Base-by-base conservation (phyloP, 2,888 invertebrate genomes). In the Eutolmus rufibarbis region DNA sequence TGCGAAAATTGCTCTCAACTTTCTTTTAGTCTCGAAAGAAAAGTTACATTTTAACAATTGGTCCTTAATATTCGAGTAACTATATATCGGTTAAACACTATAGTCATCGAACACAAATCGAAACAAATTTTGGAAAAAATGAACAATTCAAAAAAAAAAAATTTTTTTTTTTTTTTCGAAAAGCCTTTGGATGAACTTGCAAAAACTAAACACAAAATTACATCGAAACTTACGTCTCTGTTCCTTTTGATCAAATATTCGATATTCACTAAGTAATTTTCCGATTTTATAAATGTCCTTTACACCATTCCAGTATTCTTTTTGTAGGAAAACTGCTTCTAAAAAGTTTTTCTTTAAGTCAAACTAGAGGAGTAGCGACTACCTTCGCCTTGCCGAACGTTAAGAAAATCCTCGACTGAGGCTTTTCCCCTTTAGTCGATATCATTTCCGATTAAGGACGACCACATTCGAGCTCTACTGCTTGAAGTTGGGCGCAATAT, bases 221-320 rank as follows among this genome's bases (percentile, higher is more conserved):
- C 66, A 84, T 84, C 84, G 74, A 66, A 84, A 84, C 84, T 84
- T 84, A 84, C 84, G 84, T 84, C 84, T 84, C 57, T 84, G 34
- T 37, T 19, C 84, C 84, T 84, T 84, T 37, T 37, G 40, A 57
- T 14, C 66, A 40, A 66, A 84, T 43, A 66, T 46, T 66, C 51
- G n/a, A 56, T 19, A 66, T 23, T 74, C 74, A 57, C 57, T 56
- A n/a, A 9, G 8, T 84, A 34, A 12, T 40, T 66, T 16, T n/a
- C 28, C 34, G 56, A 51, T n/a, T 84, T 28, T 84, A 37, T 37
- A 66, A 57, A 40, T 66, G 19, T 12, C 51, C 34, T 66, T 84
- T 74, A 46, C 66, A 57, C 34, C 34, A 84, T 66, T 84, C 31
- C n/a, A 23, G 9, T 12, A 28, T 66, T 66, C 40, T 9, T 14